Evolutionary conservation across 2,888 invertebrate genomes (phyloP).

Genomic region (Mesochorus sp.): DNA sequence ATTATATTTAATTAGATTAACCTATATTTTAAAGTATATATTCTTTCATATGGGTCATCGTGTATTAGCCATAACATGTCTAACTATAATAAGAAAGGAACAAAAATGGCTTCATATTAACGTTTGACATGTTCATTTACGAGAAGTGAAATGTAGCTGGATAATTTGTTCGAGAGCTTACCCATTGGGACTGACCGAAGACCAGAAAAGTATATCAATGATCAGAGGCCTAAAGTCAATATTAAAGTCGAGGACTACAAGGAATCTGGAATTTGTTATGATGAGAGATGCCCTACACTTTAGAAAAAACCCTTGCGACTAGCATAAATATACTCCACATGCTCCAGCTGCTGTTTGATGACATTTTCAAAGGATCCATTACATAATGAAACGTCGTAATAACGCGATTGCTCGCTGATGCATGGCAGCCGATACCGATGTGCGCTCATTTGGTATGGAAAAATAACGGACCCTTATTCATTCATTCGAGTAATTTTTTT

Average conservation of each 20-base stretch:
- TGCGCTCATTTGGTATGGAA: constrained; percentile 20
- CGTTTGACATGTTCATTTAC: no score
- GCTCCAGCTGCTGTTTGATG: not conserved
- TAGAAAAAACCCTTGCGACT: not conserved
- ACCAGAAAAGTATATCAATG: not conserved
- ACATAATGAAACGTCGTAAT: constrained; percentile 42
- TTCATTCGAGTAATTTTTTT: constrained; percentile 38
- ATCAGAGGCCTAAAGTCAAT: not conserved
- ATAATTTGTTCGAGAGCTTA: not conserved
- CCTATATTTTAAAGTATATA: no score
- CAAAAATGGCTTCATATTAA: no score
- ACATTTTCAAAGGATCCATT: constrained; percentile 53
- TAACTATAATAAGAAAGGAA: no score
- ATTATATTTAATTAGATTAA: no score
- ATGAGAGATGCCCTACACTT: not conserved
- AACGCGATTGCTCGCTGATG: not conserved
- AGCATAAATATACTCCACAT: constrained; percentile 10
- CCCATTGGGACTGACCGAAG: not conserved
- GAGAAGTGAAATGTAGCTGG: no score
- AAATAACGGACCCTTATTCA: constrained; percentile 15
- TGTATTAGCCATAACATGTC: no score
- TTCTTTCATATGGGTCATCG: no score
- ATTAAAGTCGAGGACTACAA: not conserved
- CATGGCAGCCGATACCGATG: not conserved
- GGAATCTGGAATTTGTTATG: not conserved